Evolutionary conservation across 2,888 invertebrate genomes (phyloP).

Genomic region (Bedellia somnulentella): DNA sequence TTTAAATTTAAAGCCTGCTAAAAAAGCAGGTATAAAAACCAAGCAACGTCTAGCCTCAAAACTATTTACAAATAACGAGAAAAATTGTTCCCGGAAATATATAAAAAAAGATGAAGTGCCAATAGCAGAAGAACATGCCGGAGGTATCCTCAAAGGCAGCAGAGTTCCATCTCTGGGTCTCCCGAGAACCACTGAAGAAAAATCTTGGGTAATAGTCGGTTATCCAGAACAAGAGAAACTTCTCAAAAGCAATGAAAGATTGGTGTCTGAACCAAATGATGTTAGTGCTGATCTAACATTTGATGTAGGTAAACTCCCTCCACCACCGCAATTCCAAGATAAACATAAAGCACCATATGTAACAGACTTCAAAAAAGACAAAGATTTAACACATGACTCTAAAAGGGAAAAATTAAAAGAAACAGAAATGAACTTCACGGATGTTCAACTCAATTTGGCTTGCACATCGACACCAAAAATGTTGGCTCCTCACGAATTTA

Average conservation of each 20-base stretch:
- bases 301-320: slow-evolving; percentile 28
- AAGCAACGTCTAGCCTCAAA: slow-evolving; percentile 40
- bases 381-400: slow-evolving; percentile 38
- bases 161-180: slow-evolving; percentile 46
- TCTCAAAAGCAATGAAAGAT: slow-evolving; percentile 43
- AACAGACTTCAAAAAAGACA: slow-evolving; percentile 29
- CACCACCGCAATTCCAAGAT: slow-evolving; percentile 52
- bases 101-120: slow-evolving; percentile 19
- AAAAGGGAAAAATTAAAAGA: slow-evolving; percentile 53
- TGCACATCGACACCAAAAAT: slow-evolving; percentile 56
- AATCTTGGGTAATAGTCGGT: slow-evolving; percentile 45
- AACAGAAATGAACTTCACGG: slow-evolving; percentile 23
- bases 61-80: slow-evolving; percentile 40
- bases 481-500: slow-evolving; percentile 40
- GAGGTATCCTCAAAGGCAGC: slow-evolving; percentile 36
- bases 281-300: slow-evolving; percentile 22
- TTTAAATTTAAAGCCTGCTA: slow-evolving; percentile 44
- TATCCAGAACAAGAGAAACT: slow-evolving; percentile 43
- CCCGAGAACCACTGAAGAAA: slow-evolving; percentile 34
- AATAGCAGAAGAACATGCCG: slow-evolving; percentile 29
- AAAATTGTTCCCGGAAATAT: slow-evolving; percentile 30
- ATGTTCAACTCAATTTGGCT: slow-evolving; percentile 41
- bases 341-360: slow-evolving; percentile 34
- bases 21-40: slow-evolving; percentile 45
- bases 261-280: slow-evolving; percentile 26